Percentiles rank a stretch among this genome's conserved stretches.
Evolutionary conservation across 2,797 vertebrate genomes (phyloP).

Genomic region (Coranthus polyacanthus): DNA sequence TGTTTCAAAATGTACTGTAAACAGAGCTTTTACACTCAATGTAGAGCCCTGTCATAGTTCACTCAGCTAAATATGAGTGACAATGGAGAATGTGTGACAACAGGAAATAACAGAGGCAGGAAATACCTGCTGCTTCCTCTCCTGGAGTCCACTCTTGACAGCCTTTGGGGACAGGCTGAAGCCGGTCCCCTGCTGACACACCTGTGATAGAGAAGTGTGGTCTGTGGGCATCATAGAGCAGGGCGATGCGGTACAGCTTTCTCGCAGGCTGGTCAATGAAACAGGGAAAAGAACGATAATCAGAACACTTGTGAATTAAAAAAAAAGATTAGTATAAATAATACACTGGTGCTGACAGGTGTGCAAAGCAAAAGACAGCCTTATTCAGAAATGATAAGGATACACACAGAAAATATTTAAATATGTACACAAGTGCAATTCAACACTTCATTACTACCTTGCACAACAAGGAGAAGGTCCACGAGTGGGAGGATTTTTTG

Average conservation of each 20-base stretch:
- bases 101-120: background rate
- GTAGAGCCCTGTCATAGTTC: too few species aligned
- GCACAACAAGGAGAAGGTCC: conserved; percentile 97
- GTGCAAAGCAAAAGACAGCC: background rate
- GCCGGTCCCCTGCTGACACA: conserved; percentile 92
- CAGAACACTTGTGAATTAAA: conserved; percentile 8
- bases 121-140: conserved; percentile 83
- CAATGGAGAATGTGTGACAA: background rate
- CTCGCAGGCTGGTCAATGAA: conserved; percentile 89
- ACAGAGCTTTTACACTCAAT: too few species aligned
- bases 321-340: background rate
- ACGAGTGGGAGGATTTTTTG: conserved; percentile 96
- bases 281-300: background rate
- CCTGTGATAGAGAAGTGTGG: conserved; percentile 96
- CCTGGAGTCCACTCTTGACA: conserved; percentile 97
- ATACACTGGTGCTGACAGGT: background rate
- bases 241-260: conserved; percentile 93
- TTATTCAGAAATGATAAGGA: background rate
- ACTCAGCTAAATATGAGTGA: background rate
- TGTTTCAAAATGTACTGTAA: too few species aligned
- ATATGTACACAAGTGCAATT: background rate
- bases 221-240: conserved; percentile 98
- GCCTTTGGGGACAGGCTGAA: conserved; percentile 89
- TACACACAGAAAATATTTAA: conserved; percentile 2
- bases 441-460: conserved; percentile 86